Conservation (phyloP, 1,140 invertebrate genomes). For the Hestina assimilis region DNA sequence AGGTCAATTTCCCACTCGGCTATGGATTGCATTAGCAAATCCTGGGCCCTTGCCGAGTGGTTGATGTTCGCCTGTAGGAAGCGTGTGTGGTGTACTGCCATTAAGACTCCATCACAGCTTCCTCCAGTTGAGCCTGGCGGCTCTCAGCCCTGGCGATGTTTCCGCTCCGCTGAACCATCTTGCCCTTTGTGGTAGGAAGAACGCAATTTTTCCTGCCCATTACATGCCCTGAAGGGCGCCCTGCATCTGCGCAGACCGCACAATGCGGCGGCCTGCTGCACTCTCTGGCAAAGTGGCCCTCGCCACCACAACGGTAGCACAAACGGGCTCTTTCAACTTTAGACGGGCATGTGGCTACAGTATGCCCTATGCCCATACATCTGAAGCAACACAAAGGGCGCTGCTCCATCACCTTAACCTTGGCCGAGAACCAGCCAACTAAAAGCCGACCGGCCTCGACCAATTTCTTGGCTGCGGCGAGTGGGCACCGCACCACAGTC, state of each 20-base stretch:
- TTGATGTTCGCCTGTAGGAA: too few relatives aligned
- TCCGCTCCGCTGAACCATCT: not conserved
- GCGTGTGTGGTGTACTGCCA: too few relatives aligned
- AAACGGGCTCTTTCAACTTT: not conserved
- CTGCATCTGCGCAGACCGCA: too few relatives aligned
- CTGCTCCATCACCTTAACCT: too few relatives aligned
- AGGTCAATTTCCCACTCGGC: too few relatives aligned
- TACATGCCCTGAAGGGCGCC: not conserved
- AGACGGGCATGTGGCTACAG: too few relatives aligned
- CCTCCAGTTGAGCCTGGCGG: not conserved
- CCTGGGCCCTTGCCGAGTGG: too few relatives aligned
- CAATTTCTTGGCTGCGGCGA: not conserved
- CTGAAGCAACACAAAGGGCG: too few relatives aligned
- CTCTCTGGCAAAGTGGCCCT: too few relatives aligned
- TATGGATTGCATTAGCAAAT: not conserved
- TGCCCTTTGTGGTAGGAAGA: not conserved
- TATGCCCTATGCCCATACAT: not conserved
- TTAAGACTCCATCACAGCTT: not conserved
- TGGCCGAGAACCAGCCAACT: too few relatives aligned
- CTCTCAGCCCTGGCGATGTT: not conserved
- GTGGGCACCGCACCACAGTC: not conserved
- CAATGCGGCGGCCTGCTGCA: too few relatives aligned
- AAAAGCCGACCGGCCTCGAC: too few relatives aligned
- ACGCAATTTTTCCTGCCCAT: not conserved
- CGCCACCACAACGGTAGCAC: not conserved